Evolutionary conservation across 2,113 vertebrate genomes (phyloP), one percentile per base, ranked within the genome.

Genomic region (Scortum barcoo): DNA sequence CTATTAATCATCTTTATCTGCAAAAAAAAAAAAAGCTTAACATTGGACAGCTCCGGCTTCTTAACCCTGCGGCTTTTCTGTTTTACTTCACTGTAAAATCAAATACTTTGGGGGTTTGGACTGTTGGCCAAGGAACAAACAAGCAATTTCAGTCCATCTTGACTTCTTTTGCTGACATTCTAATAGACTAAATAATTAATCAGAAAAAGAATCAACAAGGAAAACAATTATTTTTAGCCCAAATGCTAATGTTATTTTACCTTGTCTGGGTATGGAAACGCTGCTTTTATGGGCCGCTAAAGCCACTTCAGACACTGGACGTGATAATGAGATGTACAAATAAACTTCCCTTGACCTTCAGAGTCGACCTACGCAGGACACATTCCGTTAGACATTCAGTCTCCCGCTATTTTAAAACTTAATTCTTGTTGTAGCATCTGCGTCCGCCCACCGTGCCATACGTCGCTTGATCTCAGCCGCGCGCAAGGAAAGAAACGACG

Each of bases 321-420:
- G 61, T n/a, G 70, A 72, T 81, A 76, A 83, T 70, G 72, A 69
- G 38, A 65, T 42, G 50, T 17, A 61, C 69, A 85, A 86, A 91
- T 75, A 72, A 61, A 75, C 78, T 70, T 30, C 28, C 14, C 80
- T 51, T 72, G 72, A 73, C 75, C 83, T 54, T 65, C 60, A 54
- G 66, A 82, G 28, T 12, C 14, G 46, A 40, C 50, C 24, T 40
- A 68, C 36, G 30, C 28, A 28, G 63, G 24, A n/a, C 53, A 73
- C 54, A 84, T 89, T 89, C 72, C 54, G 16, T 72, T 61, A 70
- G 9, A 4, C 72, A 72, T 30, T 30, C 33, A n/a, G 28, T 16
- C n/a, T 71, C n/a, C 13, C 58, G 62, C 67, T 86, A 85, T 89
- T 76, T 73, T 78, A 80, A n/a, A 3, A 38, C 40, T 24, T n/a